A percentile compares a stretch with the other conserved stretches of the same genome.
Conservation (phyloP, 2,888 invertebrate species). For the Halocaridina rubra region DNA sequence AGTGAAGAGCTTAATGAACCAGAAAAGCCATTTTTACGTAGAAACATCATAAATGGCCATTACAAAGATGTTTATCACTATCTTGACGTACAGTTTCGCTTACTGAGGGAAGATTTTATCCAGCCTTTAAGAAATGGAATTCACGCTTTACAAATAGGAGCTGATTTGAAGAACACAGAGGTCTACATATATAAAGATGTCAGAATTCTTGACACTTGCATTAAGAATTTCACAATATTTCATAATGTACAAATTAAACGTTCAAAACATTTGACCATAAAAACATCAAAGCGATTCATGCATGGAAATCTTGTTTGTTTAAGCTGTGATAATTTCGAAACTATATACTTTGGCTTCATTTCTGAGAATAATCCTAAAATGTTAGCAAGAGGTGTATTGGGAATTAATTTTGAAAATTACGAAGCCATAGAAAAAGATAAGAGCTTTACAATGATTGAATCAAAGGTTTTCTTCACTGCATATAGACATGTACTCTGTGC, state of each 20-base stretch:
- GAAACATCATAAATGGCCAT: slow-evolving; percentile 75
- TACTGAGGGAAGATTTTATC: slow-evolving; percentile 84
- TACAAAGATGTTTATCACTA: slow-evolving; percentile 79
- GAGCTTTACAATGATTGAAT: slow-evolving; percentile 78
- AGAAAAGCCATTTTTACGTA: slow-evolving; percentile 71
- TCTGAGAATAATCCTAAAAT: slow-evolving; percentile 73
- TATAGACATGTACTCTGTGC: slow-evolving; percentile 80
- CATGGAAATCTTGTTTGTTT: slow-evolving; percentile 81
- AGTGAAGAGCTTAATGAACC: slow-evolving; percentile 67
- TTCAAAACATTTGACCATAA: slow-evolving; percentile 69
- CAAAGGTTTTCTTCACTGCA: slow-evolving; percentile 84
- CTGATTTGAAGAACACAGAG: slow-evolving; percentile 65
- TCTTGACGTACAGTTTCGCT: slow-evolving; percentile 80
- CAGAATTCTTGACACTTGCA: slow-evolving; percentile 69
- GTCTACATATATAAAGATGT: slow-evolving; percentile 71
- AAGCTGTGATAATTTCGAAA: slow-evolving; percentile 73
- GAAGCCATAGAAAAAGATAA: slow-evolving; percentile 47
- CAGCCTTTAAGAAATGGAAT: slow-evolving; percentile 79
- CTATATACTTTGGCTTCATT: slow-evolving; percentile 66
- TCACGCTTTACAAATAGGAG: slow-evolving; percentile 69
- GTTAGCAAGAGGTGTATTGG: slow-evolving; percentile 73
- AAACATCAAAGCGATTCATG: slow-evolving; percentile 75
- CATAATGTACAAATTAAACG: slow-evolving; percentile 64
- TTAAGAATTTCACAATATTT: slow-evolving; percentile 65
- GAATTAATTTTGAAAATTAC: slow-evolving; percentile 66